Base-by-base conservation (phyloP, 2,797 vertebrate genomes). In the Lepus oiostolus region DNA sequence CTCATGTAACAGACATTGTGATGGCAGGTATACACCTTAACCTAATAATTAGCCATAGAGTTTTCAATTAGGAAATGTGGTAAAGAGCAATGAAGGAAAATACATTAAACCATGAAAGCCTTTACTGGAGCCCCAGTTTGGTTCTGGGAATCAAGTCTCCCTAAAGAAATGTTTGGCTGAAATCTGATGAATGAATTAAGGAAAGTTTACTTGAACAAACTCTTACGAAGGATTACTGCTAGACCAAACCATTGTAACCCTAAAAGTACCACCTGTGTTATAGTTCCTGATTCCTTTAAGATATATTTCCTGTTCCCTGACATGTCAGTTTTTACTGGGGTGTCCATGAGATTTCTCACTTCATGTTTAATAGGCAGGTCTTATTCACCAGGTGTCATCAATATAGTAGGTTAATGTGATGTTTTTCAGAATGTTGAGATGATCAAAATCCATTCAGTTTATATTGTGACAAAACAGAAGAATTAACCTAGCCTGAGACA, bases 1-100 rank as follows among this genome's bases (percentile, higher is more conserved):
- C 52, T 91, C 16, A 35, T 60, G 4, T 85, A 92, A 85, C 38
- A 77, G 50, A 91, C 76, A 79, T 1, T 92, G 82, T 62, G 76
- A 8, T 77, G 50, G 95, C 93, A 3, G 2, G 83, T 82, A 71
- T 9, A 93, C 70, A 58, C 22, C 54, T 94, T 95, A 79, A 85
- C 89, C 19, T 89, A 93, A 71, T 94, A 96, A 68, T 86, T n/a
- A 92, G 14, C 90, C 68, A 90, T 80, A 63, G 93, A 95, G 92
- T 93, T 60, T 24, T 77, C 65, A 94, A 10, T 81, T 90, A 76
- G 90, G 60, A 93, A 95, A 72, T 94, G 52, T 70, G 17, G 68
- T 89, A 19, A 92, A 95, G 28, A 81, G 7, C n/a, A 85, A 6
- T 94, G 47, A 72, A 91, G 28, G 35, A 91, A 87, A 79, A 94